Evolutionary conservation across 1,140 invertebrate genomes (phyloP).

Genomic region (Pteromalus puparum): DNA sequence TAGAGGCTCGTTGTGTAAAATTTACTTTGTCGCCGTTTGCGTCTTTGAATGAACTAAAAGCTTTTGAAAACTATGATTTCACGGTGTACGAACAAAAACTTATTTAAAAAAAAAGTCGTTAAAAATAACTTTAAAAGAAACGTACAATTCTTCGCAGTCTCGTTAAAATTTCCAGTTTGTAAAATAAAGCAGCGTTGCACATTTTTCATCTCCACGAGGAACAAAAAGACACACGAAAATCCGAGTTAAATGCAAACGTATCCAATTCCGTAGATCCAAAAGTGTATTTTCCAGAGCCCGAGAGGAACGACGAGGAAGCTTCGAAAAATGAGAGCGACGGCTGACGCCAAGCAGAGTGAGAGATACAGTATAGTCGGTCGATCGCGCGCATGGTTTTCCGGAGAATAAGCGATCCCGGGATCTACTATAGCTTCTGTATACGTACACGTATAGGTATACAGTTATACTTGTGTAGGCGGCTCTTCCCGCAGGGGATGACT

Average conservation of each 20-base stretch:
- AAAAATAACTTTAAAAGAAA: no score
- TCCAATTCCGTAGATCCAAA: not conserved
- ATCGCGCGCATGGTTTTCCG: not conserved
- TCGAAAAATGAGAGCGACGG: not conserved
- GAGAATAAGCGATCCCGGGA: not conserved
- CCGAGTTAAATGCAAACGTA: not conserved
- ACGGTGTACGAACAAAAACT: not conserved
- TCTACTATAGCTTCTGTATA: not conserved
- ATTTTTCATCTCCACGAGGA: not conserved
- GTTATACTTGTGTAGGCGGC: not conserved
- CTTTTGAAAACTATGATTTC: not conserved
- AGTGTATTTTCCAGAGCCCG: not conserved
- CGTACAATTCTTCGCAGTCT: not conserved
- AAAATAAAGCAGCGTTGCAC: not conserved
- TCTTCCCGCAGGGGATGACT: not conserved
- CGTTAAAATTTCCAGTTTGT: not conserved
- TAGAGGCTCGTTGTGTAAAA: not conserved
- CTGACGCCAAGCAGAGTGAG: not conserved
- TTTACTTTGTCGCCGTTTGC: no score
- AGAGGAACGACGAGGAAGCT: not conserved
- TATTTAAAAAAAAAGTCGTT: no score
- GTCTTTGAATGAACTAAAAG: not conserved
- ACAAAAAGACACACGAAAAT: not conserved
- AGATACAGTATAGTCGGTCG: not conserved
- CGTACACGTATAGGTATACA: not conserved